Evolutionary conservation across 1,140 invertebrate species (phyloP).

Genomic region (Plodia interpunctella): DNA sequence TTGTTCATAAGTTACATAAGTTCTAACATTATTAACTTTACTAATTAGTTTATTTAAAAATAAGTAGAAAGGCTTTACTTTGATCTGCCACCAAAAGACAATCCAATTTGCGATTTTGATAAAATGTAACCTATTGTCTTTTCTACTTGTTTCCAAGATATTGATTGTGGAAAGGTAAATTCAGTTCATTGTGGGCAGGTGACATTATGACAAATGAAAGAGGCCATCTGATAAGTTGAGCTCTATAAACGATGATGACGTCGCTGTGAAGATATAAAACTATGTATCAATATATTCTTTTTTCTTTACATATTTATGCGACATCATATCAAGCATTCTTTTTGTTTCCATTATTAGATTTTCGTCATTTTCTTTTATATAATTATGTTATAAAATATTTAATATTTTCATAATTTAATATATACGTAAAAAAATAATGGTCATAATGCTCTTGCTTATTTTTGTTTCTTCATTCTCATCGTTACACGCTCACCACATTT

Average conservation of each 20-base stretch:
- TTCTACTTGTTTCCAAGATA: conserved; percentile 16
- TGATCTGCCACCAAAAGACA: background rate
- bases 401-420: background rate
- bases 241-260: background rate
- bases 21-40: background rate
- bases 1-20: background rate
- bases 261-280: background rate
- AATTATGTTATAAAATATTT: too few relatives aligned
- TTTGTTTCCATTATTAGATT: too few relatives aligned
- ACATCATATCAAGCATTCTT: background rate
- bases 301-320: conserved; percentile 2
- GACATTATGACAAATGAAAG: conserved; percentile 23
- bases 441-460: background rate
- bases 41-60: conserved; percentile 4
- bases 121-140: background rate
- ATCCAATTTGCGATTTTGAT: background rate
- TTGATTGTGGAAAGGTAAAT: conserved; percentile 15
- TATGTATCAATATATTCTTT: background rate
- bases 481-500: background rate
- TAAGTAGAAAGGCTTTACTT: conserved; percentile 13
- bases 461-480: background rate
- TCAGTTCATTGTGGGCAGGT: conserved; percentile 14
- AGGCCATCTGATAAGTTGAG: conserved; percentile 12
- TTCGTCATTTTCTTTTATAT: too few relatives aligned
- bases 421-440: background rate